Conservation (phyloP, 2,888 invertebrate species). For the Melipona bicolor region DNA sequence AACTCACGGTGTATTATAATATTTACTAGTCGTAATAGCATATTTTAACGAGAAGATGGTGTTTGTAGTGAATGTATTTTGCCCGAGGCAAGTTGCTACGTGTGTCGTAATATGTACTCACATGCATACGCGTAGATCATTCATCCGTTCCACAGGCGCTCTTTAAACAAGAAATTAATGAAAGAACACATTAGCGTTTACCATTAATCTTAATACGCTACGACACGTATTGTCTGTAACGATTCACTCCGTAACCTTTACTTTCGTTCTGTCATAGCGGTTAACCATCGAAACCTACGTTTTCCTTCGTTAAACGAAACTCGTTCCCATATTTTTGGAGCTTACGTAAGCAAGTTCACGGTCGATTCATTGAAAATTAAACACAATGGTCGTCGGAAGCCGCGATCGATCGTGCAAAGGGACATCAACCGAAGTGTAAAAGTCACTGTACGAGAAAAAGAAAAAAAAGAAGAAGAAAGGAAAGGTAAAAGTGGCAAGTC, state of each 20-base stretch:
- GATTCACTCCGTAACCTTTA: not conserved
- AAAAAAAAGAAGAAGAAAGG: not conserved
- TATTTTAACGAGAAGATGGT: not conserved
- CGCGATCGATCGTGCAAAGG: conserved; percentile 8
- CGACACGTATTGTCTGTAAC: conserved; percentile 10
- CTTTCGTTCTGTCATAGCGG: not conserved
- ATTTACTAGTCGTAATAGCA: not conserved
- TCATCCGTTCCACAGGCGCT: conserved; percentile 29
- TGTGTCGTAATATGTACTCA: not conserved
- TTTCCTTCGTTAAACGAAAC: not conserved
- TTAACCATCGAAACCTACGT: not conserved
- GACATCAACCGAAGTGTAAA: conserved; percentile 5
- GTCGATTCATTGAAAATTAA: conserved; percentile 4
- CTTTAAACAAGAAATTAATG: conserved; percentile 48
- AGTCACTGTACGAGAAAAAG: not conserved
- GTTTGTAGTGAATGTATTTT: conserved; percentile 7
- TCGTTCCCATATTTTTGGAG: not conserved
- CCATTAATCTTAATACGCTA: conserved; percentile 33
- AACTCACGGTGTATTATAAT: too few relatives aligned
- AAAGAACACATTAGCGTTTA: conserved; percentile 26
- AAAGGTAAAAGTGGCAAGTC: conserved; percentile 27
- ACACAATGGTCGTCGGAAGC: not conserved
- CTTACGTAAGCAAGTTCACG: conserved; percentile 14
- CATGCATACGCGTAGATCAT: conserved; percentile 29
- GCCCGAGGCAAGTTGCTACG: conserved; percentile 2